Evolutionary conservation across 1,140 invertebrate species (phyloP).

Genomic region (Caenorhabditis tropicalis): DNA sequence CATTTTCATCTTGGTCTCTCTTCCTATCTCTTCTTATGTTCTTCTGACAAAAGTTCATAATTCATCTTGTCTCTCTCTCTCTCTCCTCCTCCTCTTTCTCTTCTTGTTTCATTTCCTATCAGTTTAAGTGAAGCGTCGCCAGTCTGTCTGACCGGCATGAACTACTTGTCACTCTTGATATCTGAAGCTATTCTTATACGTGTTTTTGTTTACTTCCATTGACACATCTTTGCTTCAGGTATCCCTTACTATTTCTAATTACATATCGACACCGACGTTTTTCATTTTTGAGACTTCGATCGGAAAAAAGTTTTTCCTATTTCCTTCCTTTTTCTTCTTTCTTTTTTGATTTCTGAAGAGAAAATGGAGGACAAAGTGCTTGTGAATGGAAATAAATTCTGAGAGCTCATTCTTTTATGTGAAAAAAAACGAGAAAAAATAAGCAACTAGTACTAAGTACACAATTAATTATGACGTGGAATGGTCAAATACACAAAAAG

Average conservation of each 20-base stretch:
- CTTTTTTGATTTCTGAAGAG: conserved; percentile 25
- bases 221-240: too few relatives aligned
- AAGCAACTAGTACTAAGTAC: conserved; percentile 15
- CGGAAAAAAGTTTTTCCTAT: background rate
- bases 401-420: background rate
- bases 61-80: conserved; percentile 40
- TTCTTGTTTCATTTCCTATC: background rate
- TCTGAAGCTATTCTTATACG: too few relatives aligned
- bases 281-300: too few relatives aligned
- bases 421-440: conserved; percentile 18
- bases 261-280: too few relatives aligned
- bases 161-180: too few relatives aligned
- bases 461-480: conserved; percentile 38
- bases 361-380: conserved; percentile 3
- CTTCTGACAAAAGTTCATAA: conserved; percentile 32
- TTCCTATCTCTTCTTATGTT: background rate
- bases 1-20: conserved; percentile 20
- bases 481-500: background rate
- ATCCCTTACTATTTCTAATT: too few relatives aligned
- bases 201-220: too few relatives aligned
- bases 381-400: conserved; percentile 28
- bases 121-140: background rate
- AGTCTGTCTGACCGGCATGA: background rate
- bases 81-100: background rate
- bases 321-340: background rate